A percentile compares a stretch with the other conserved stretches of the same genome.
Evolutionary conservation across 2,888 invertebrate genomes (phyloP).

Genomic region (Rotaria macrura): DNA sequence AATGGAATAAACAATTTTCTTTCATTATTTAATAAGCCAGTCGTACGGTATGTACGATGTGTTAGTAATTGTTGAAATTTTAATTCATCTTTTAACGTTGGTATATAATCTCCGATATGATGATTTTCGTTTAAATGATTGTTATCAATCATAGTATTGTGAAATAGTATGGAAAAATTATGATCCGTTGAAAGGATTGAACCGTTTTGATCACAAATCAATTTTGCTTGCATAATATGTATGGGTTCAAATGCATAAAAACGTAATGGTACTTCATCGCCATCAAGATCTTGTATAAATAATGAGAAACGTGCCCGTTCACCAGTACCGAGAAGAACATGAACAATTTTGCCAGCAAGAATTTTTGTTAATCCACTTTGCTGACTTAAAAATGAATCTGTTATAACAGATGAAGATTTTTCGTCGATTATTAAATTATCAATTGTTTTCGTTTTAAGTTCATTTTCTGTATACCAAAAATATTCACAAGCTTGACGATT

Average conservation of each 20-base stretch:
- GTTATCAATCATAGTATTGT: constrained; percentile 12
- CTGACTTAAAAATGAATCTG: constrained; percentile 16
- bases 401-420: neutral
- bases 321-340: neutral
- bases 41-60: neutral
- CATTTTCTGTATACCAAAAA: constrained; percentile 22
- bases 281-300: neutral
- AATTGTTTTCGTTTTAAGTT: neutral
- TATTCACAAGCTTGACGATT: constrained; percentile 16
- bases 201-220: neutral
- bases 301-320: neutral
- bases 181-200: neutral
- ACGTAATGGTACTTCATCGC: neutral
- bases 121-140: neutral
- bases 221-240: neutral
- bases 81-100: neutral
- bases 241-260: constrained; percentile 17
- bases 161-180: neutral
- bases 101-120: neutral
- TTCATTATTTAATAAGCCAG: neutral
- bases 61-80: constrained; percentile 5
- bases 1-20: neutral
- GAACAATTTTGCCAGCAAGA: constrained; percentile 8
- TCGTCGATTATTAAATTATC: neutral
- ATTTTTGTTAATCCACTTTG: constrained; percentile 9